A percentile compares a stretch with the other conserved stretches of the same genome.
phyloP scores from a whole-genome alignment of 2,113 vertebrate genomes.

The Apus apus region DNA sequence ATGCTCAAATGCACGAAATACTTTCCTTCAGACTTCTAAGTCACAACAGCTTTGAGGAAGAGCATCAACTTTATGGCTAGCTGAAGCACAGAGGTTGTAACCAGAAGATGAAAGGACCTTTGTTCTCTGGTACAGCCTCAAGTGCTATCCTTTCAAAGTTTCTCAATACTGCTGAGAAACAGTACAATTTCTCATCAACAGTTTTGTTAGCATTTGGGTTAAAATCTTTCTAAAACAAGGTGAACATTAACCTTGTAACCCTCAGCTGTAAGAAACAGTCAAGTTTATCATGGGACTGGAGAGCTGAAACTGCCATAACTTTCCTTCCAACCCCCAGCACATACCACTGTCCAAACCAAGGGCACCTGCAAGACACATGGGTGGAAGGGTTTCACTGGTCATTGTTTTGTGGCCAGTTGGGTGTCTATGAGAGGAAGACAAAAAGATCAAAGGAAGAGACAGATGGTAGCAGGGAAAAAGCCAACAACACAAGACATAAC shows the following conservation, averaged over 20 bases:
- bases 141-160: neutral
- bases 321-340: neutral
- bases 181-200: neutral
- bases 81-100: neutral
- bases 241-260: neutral
- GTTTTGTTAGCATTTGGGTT: neutral
- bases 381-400: neutral
- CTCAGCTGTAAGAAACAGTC: neutral
- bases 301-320: neutral
- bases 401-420: conserved; percentile 49
- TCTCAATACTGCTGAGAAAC: neutral
- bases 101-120: conserved; percentile 20
- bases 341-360: neutral
- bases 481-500: conserved; percentile 11
- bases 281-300: neutral
- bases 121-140: neutral
- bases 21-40: neutral
- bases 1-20: neutral
- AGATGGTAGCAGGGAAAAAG: conserved; percentile 40
- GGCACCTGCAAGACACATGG: conserved; percentile 51
- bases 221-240: neutral
- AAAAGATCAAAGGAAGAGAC: conserved; percentile 58
- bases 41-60: neutral
- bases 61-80: neutral
- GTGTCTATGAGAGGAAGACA: neutral